These are phyloP conservation scores for Machimus atricapillus DNA, from an alignment of 2,888 invertebrate species.

Conservation along the genomic window DNA sequence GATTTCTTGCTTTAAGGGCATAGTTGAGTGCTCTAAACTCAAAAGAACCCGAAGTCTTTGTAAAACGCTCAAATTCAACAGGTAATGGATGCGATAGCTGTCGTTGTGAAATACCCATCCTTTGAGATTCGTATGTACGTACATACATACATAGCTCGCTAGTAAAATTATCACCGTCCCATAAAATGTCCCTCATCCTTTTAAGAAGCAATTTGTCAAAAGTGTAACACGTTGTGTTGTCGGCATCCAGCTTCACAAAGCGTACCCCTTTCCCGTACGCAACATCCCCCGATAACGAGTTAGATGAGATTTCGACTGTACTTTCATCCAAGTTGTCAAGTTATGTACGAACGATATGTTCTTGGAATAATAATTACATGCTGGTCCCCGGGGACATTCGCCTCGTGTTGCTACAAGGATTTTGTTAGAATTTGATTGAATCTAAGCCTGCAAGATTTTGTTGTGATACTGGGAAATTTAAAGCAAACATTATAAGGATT, in stretches of 20 bases:
- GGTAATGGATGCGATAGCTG: neutral
- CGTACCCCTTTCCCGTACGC: neutral
- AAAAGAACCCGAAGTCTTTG: neutral
- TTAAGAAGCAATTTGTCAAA: neutral
- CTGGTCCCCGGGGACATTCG: neutral
- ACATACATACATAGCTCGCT: neutral
- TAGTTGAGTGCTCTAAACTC: neutral
- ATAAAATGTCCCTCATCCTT: neutral
- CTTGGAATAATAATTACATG: conserved; percentile 5
- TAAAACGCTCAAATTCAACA: neutral
- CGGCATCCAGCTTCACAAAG: neutral
- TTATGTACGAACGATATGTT: conserved; percentile 16
- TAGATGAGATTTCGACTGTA: conserved; percentile 18
- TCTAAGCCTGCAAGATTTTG: conserved; percentile 14
- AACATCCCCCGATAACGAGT: conserved; percentile 1
- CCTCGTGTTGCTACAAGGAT: neutral
- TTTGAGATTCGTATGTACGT: neutral
- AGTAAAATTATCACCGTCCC: neutral
- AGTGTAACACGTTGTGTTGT: neutral
- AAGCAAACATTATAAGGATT: conserved; percentile 25
- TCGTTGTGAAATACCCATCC: neutral
- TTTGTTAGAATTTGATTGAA: conserved; percentile 18
- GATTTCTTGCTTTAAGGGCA: neutral
- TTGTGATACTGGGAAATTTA: conserved; percentile 8
- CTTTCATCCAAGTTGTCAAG: neutral